Evolutionary conservation across 1,140 invertebrate genomes (phyloP).

Genomic region (Hesperophylax magnus): DNA sequence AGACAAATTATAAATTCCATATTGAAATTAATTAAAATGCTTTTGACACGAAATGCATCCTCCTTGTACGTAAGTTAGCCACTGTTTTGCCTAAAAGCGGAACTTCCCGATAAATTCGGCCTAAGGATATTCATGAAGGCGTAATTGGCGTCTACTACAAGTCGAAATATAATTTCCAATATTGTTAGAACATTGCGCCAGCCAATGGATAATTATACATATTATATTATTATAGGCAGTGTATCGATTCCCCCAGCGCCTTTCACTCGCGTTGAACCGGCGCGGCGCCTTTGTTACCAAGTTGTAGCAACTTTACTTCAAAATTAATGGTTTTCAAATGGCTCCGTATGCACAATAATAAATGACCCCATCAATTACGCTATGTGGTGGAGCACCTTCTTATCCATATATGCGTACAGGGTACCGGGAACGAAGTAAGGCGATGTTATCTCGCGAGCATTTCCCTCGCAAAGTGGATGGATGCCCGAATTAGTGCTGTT

Average conservation of each 20-base stretch:
- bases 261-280: no score
- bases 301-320: background rate
- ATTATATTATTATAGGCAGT: no score
- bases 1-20: no score
- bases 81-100: background rate
- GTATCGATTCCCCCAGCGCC: no score
- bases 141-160: no score
- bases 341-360: slow-evolving; percentile 50
- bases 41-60: no score
- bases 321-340: slow-evolving; percentile 29
- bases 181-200: no score
- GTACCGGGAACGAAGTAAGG: slow-evolving; percentile 47
- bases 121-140: background rate
- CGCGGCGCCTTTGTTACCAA: no score
- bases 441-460: slow-evolving; percentile 48
- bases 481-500: slow-evolving; percentile 51
- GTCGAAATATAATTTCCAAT: no score
- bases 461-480: slow-evolving; percentile 27
- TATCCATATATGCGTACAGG: slow-evolving; percentile 48
- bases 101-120: background rate
- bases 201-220: no score
- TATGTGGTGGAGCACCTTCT: slow-evolving; percentile 48
- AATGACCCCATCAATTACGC: slow-evolving; percentile 56
- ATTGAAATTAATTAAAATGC: no score
- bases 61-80: no score